These are phyloP conservation scores for Scalopus aquaticus DNA, from an alignment of 2,113 vertebrate genomes.

Conservation along the genomic window DNA sequence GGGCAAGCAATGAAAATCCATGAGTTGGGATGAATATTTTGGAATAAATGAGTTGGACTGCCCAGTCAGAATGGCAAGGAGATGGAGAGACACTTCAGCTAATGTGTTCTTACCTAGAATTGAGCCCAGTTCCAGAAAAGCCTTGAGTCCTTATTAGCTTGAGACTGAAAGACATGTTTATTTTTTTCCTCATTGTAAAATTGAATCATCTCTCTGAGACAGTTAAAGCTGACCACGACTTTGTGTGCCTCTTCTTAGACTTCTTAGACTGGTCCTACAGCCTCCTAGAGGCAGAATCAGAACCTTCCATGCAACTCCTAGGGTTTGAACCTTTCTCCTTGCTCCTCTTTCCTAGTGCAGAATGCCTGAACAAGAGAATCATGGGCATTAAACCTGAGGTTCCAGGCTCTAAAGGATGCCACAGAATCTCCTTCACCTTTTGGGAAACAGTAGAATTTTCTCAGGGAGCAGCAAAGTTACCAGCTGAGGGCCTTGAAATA, in stretches of 20 bases:
- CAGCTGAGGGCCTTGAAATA: background rate
- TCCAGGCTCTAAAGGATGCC: background rate
- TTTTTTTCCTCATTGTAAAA: background rate
- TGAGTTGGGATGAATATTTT: background rate
- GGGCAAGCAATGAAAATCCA: background rate
- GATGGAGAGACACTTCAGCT: too few relatives aligned
- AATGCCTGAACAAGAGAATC: too few relatives aligned
- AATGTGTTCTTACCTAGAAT: too few relatives aligned
- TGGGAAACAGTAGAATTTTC: background rate
- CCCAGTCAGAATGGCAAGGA: background rate
- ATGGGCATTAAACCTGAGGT: fast-evolving
- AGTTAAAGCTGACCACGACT: background rate
- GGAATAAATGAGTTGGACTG: background rate
- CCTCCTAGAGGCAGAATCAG: background rate
- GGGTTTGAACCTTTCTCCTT: too few relatives aligned
- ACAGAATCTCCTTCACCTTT: background rate
- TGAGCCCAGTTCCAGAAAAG: background rate
- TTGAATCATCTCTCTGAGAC: background rate
- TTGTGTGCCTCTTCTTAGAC: background rate
- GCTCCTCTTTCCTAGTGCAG: background rate
- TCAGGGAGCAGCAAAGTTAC: background rate
- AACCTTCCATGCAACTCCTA: background rate
- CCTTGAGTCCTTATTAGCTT: background rate
- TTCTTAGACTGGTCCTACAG: background rate
- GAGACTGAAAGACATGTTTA: background rate